Percentiles rank a stretch among this genome's conserved stretches.
Conservation (phyloP, 2,113 vertebrate species). For the Hypanus sabinus region DNA sequence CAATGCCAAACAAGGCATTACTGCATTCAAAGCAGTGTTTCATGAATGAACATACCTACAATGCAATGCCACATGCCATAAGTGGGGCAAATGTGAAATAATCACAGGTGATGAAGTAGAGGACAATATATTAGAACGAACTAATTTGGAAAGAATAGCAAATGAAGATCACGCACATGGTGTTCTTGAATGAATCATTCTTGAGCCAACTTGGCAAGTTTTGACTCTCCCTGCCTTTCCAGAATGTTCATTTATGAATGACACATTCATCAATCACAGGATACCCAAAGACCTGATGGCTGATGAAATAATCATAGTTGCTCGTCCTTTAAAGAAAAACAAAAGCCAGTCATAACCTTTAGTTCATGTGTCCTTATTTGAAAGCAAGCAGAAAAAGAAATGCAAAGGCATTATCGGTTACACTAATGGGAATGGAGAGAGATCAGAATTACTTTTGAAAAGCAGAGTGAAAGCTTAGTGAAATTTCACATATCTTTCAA, state of each 20-base stretch:
- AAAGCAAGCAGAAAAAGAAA: too few species aligned
- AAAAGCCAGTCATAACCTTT: neutral
- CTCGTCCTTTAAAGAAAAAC: neutral
- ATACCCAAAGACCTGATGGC: neutral
- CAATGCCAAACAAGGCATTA: neutral
- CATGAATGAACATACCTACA: neutral
- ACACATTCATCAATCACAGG: neutral
- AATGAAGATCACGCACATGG: neutral
- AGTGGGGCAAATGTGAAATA: neutral
- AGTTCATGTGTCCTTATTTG: too few species aligned
- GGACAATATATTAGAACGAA: neutral
- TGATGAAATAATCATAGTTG: neutral
- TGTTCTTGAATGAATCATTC: slow-evolving; percentile 19
- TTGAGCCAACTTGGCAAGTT: neutral
- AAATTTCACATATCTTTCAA: too few species aligned
- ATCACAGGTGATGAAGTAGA: neutral
- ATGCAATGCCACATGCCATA: neutral
- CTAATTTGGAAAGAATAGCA: neutral
- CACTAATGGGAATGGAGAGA: too few species aligned
- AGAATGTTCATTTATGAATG: neutral
- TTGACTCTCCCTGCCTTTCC: neutral
- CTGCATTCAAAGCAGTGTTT: neutral
- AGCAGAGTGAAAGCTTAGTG: too few species aligned
- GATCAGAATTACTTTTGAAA: too few species aligned
- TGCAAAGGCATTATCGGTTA: too few species aligned